Conservation (phyloP, 2,888 invertebrate genomes). For the Drosophila crucigera region DNA sequence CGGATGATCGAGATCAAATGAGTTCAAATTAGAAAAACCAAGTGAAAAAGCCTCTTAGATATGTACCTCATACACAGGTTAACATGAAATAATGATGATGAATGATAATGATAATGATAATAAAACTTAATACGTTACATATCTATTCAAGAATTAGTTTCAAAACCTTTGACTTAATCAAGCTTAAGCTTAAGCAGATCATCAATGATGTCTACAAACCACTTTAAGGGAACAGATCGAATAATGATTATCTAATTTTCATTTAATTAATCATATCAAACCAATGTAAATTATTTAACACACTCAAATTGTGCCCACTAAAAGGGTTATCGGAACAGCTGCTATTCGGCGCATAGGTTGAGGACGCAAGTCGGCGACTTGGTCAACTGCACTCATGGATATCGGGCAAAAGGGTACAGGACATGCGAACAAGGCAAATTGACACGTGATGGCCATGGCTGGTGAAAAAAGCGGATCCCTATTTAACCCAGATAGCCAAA, state of each 20-base stretch:
- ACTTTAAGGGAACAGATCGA: neutral
- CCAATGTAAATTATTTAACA: neutral
- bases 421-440: conserved; percentile 44
- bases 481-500: conserved; percentile 41
- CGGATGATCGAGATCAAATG: neutral
- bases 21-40: too few relatives aligned
- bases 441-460: conserved; percentile 53
- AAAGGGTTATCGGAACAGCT: neutral
- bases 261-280: neutral
- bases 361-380: neutral
- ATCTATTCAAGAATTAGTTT: neutral
- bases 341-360: neutral
- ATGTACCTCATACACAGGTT: too few relatives aligned
- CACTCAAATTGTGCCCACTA: neutral
- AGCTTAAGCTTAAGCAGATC: neutral
- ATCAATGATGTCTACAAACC: neutral
- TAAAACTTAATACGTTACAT: neutral
- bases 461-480: conserved; percentile 38
- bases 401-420: neutral
- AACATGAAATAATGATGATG: neutral
- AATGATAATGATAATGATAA: too few relatives aligned
- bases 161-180: neutral
- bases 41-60: neutral
- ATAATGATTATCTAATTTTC: neutral
- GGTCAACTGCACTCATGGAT: neutral